Percentiles rank a stretch among this genome's conserved stretches.
Conservation (phyloP, 2,888 invertebrate species). For the Pycnomerus fuliginosus region DNA sequence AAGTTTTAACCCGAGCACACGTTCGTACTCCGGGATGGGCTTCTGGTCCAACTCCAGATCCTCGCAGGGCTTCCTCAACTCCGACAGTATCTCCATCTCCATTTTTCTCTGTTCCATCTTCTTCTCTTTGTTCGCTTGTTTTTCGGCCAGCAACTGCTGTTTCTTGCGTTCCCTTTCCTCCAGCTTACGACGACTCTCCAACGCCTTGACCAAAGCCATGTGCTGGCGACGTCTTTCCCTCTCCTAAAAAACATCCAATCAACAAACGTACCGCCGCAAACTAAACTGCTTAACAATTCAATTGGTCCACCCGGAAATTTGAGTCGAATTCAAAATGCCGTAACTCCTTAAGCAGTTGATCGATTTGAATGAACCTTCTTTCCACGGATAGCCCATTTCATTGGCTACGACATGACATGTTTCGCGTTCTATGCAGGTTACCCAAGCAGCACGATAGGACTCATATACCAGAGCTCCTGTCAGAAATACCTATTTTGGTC, state of each 20-base stretch:
- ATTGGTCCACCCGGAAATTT: no score
- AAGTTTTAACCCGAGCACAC: constrained; percentile 67
- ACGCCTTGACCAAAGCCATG: constrained; percentile 81
- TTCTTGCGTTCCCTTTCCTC: constrained; percentile 81
- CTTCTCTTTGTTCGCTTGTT: constrained; percentile 81
- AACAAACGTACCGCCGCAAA: constrained; percentile 1
- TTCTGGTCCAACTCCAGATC: constrained; percentile 84
- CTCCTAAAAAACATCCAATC: constrained; percentile 61
- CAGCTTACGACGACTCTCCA: constrained; percentile 83
- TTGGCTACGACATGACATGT: no score
- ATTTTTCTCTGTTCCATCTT: constrained; percentile 71
- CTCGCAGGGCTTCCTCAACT: constrained; percentile 84
- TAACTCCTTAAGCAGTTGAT: no score
- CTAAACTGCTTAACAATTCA: no score
- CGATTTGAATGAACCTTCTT: no score
- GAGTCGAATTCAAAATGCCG: no score
- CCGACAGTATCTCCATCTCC: constrained; percentile 67
- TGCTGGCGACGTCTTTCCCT: constrained; percentile 88
- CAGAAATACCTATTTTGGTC: no score
- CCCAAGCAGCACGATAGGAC: no score
- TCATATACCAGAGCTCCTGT: no score
- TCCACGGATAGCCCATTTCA: no score
- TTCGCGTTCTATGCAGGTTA: no score
- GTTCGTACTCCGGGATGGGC: constrained; percentile 68
- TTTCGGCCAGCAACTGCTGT: constrained; percentile 78